phyloP scores from a whole-genome alignment of 2,888 invertebrate genomes.

The Drosophila macrothrix region DNA sequence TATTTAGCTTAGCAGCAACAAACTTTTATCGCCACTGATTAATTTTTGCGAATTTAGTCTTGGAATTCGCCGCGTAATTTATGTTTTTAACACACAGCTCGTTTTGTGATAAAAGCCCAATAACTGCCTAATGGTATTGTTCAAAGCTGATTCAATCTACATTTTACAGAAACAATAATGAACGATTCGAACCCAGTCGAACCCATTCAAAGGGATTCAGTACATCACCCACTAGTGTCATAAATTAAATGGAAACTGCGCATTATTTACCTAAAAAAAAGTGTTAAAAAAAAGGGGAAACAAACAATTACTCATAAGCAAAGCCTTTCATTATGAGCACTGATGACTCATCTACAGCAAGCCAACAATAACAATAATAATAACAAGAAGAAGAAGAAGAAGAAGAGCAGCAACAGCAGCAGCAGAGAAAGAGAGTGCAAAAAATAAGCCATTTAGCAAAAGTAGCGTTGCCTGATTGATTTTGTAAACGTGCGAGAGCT shows the following conservation, averaged over 20 bases:
- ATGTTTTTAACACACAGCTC: neutral
- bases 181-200: neutral
- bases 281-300: neutral
- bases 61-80: too few species aligned
- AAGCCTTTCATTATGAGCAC: constrained; percentile 2
- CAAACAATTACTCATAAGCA: constrained; percentile 38
- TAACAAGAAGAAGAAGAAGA: constrained; percentile 3
- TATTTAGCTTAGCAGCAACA: neutral
- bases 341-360: constrained; percentile 36
- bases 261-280: neutral
- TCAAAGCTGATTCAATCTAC: neutral
- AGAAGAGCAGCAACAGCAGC: constrained; percentile 4
- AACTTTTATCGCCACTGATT: neutral
- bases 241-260: neutral
- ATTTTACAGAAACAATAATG: neutral
- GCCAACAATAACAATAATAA: constrained; percentile 19
- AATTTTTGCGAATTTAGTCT: neutral
- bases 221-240: neutral
- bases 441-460: constrained; percentile 55
- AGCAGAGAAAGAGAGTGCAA: constrained; percentile 15
- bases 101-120: neutral
- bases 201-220: neutral
- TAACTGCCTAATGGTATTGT: neutral
- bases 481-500: constrained; percentile 12
- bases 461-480: constrained; percentile 46